Evolutionary conservation across 2,113 vertebrate species (phyloP).

Genomic region (Notothenia coriiceps): DNA sequence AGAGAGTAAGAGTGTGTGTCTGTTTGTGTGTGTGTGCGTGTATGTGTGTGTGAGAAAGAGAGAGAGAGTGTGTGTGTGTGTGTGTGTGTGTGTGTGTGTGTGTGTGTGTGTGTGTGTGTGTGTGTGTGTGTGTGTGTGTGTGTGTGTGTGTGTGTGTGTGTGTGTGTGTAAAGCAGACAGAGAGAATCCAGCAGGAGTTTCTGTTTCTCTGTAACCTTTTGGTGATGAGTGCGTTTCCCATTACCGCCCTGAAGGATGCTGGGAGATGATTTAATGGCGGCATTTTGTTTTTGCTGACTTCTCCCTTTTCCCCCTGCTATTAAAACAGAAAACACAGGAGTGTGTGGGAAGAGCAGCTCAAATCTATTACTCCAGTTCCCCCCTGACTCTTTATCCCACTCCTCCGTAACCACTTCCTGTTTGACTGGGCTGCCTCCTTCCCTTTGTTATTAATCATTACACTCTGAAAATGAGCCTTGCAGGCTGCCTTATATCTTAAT

Average conservation of each 20-base stretch:
- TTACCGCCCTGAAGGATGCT: slow-evolving; percentile 91
- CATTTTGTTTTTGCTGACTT: slow-evolving; percentile 98
- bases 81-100: too few relatives aligned
- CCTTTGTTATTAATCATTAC: slow-evolving; percentile 39
- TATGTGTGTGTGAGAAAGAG: too few relatives aligned
- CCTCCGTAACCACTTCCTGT: slow-evolving; percentile 23
- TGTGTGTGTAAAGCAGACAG: too few relatives aligned
- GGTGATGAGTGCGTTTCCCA: slow-evolving; percentile 90
- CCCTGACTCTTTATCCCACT: slow-evolving; percentile 58
- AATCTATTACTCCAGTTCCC: slow-evolving; percentile 79
- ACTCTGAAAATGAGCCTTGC: slow-evolving; percentile 29
- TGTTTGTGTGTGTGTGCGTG: too few relatives aligned
- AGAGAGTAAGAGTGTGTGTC: too few relatives aligned
- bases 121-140: too few relatives aligned
- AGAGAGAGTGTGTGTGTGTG: too few relatives aligned
- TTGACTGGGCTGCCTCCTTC: slow-evolving; percentile 5
- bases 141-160: too few relatives aligned
- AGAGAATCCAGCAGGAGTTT: slow-evolving; percentile 23
- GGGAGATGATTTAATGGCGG: slow-evolving; percentile 94
- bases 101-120: too few relatives aligned
- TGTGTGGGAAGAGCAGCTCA: slow-evolving; percentile 85
- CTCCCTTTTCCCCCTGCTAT: slow-evolving; percentile 77
- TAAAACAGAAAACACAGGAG: slow-evolving; percentile 84
- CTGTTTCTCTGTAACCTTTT: slow-evolving; percentile 92
- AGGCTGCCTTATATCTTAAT: slow-evolving; percentile 55